These are phyloP conservation scores for Chauna torquata DNA, from an alignment of 2,113 vertebrate genomes.

Conservation along the genomic window DNA sequence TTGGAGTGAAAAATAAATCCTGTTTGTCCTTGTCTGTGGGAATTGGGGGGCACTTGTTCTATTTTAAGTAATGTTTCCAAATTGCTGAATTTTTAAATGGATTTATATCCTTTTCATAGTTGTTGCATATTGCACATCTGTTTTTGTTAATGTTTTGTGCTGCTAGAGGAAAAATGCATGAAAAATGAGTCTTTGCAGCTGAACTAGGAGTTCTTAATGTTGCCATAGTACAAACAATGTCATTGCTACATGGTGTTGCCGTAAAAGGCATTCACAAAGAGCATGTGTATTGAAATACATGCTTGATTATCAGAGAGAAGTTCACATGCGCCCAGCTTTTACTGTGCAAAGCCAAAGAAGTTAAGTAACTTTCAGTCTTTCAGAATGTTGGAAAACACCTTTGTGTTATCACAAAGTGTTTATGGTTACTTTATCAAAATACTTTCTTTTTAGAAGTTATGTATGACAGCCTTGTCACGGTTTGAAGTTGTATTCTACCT, in stretches of 20 bases:
- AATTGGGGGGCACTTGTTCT: not conserved
- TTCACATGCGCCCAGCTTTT: not conserved
- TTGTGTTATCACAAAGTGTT: not conserved
- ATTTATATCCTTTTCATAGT: not conserved
- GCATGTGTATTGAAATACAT: fast-evolving
- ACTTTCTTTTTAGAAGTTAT: not conserved
- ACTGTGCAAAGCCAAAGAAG: not conserved
- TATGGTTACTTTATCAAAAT: not conserved
- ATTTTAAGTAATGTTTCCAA: not conserved
- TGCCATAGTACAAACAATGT: not conserved
- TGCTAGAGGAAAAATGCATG: not conserved
- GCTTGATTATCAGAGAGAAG: not conserved
- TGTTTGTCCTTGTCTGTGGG: not conserved
- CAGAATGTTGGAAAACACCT: not conserved
- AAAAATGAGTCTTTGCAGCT: not conserved
- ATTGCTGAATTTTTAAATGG: not conserved
- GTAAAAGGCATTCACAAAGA: not conserved
- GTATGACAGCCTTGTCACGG: not conserved
- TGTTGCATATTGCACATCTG: not conserved
- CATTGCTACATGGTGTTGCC: not conserved
- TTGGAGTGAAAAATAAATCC: not conserved
- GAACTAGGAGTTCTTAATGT: not conserved
- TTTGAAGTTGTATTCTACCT: not conserved
- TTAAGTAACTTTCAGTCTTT: not conserved
- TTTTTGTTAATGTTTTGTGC: not conserved